phyloP scores from a whole-genome alignment of 2,888 invertebrate genomes.

The Xestia c-nigrum region DNA sequence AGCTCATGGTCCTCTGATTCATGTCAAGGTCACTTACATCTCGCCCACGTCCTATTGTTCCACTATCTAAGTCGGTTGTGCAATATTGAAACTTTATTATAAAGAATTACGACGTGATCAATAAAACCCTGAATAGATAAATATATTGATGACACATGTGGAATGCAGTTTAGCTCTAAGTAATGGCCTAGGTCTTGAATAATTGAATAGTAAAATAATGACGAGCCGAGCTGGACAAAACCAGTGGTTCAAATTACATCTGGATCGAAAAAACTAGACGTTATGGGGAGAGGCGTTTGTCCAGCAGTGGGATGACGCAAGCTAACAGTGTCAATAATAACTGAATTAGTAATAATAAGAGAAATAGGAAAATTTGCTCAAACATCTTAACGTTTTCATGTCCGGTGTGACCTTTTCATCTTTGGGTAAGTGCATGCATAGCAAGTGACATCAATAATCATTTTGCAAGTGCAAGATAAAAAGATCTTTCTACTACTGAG shows the following conservation, averaged over 20 bases:
- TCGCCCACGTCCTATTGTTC: conserved; percentile 58
- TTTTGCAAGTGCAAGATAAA: background rate
- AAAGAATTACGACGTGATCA: conserved; percentile 3
- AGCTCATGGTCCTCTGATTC: conserved; percentile 20
- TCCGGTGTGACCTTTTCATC: background rate
- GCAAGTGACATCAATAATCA: background rate
- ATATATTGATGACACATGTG: background rate
- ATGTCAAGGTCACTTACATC: conserved; percentile 57
- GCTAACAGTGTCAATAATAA: background rate
- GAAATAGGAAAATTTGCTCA: background rate
- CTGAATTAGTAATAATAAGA: background rate
- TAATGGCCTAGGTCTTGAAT: too few species aligned
- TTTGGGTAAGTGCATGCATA: background rate
- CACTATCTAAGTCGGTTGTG: conserved; percentile 23
- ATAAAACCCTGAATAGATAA: conserved; percentile 5
- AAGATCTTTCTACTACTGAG: background rate
- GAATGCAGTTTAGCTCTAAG: too few species aligned
- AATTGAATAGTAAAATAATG: background rate
- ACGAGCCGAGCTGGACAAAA: background rate
- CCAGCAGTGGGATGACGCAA: background rate
- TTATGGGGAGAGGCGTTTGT: background rate
- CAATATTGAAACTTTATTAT: conserved; percentile 18
- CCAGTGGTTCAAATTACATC: background rate
- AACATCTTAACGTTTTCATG: background rate
- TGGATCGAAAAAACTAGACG: background rate